Percentiles rank a stretch among this genome's conserved stretches.
phyloP scores from a whole-genome alignment of 2,797 vertebrate species.

The Octomys mimax region DNA sequence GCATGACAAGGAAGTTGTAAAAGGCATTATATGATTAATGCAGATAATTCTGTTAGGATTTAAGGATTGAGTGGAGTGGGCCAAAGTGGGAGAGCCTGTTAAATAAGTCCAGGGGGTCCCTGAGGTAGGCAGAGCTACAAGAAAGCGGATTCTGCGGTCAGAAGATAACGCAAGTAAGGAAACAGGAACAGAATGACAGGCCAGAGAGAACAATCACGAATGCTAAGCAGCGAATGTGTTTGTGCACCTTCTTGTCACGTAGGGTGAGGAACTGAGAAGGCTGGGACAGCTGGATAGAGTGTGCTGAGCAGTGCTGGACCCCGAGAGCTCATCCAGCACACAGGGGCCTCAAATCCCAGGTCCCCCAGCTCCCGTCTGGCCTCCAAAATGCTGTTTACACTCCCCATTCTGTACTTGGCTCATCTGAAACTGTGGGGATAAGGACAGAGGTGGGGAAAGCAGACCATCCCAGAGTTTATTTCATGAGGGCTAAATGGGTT shows the following conservation, averaged over 20 bases:
- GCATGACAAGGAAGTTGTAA: background rate
- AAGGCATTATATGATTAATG: background rate
- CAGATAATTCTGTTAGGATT: background rate
- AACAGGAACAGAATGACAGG: background rate
- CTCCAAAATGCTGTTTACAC: background rate
- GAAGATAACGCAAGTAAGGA: background rate
- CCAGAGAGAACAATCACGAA: background rate
- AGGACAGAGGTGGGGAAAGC: background rate
- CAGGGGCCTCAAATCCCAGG: background rate
- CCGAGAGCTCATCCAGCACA: background rate
- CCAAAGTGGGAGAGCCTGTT: background rate
- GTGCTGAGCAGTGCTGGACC: background rate
- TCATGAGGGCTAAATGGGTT: background rate
- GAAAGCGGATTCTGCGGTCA: background rate
- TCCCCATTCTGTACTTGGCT: background rate
- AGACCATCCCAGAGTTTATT: background rate
- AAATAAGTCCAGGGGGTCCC: background rate
- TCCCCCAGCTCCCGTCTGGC: background rate
- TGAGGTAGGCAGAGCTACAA: background rate
- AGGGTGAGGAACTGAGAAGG: background rate
- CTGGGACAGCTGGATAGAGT: background rate
- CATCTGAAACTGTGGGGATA: background rate
- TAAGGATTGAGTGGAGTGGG: background rate
- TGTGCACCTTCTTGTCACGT: background rate
- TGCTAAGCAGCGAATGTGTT: background rate